Base-by-base conservation (phyloP, 1,140 invertebrate genomes). In the Dendrolimus punctatus region DNA sequence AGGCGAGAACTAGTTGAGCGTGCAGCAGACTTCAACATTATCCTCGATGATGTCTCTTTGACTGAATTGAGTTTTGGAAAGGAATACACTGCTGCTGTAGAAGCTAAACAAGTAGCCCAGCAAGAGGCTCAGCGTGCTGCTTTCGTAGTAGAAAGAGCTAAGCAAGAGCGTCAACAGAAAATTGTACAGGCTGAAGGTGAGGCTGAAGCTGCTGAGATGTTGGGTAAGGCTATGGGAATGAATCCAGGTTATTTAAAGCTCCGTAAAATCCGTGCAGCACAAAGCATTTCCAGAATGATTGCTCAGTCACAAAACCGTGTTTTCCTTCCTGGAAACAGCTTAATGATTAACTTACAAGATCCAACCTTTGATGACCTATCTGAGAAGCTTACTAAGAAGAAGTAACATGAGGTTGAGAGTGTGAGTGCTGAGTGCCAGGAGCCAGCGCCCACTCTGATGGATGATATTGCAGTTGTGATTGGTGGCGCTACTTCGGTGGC, bases 171-270 rank as follows among this genome's bases (percentile, higher is more conserved):
- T 74, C 99, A 99, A 85, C 98, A 99, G 87, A 99, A 99, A 80
- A 99, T 99, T 88, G 97, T 99, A 2, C 98, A 99, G 85, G 98
- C 99, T 64, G 98, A 99, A 89, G 99, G 99, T 91, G 99, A 99
- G 93, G 98, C 99, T 37, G 95, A 99, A 90, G 96, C 98, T 71
- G 99, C 98, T 4, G 95, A 95, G 91, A 96, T 97, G 95, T 94
- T 99, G 88, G 98, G 98, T 88, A 91, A 98, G 88, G 96, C 98
- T 49, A 94, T 99, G 69, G 91, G 93, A 53, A 90, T 92, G 80
- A 99, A 99, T 88, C 98, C 98, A 62, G 99, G 98, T 78, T 99
- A 99, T 73, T 88, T 99, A 53, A 99, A 99, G 80, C 86, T 99
- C 60, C 91, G 99, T 61, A 99, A 99, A 87, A 96, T 99, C 62